These are phyloP conservation scores for Drosophila willistoni DNA, from an alignment of 1,140 invertebrate species.

Conservation along the genomic window DNA sequence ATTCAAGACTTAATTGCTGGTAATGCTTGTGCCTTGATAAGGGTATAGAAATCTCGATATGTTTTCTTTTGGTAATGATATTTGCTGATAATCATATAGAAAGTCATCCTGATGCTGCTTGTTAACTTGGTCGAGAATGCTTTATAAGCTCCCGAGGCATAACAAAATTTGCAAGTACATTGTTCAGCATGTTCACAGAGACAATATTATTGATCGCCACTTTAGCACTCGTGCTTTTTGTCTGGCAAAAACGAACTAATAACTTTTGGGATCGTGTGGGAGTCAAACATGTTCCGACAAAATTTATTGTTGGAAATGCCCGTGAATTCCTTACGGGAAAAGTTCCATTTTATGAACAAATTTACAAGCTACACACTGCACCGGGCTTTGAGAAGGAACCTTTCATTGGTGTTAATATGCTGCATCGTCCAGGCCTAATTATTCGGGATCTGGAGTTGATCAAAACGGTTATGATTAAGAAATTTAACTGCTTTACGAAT, in stretches of 20 bases:
- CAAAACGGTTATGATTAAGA: conserved; percentile 84
- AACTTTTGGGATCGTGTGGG: conserved; percentile 81
- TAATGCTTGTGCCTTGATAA: background rate
- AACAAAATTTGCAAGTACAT: background rate
- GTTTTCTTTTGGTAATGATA: background rate
- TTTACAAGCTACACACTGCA: conserved; percentile 47
- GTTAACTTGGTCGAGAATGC: background rate
- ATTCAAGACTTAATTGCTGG: background rate
- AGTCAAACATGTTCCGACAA: conserved; percentile 77
- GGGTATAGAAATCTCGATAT: background rate
- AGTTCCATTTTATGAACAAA: conserved; percentile 40
- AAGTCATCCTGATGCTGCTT: background rate
- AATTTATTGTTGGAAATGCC: conserved; percentile 74
- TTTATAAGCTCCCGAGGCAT: background rate
- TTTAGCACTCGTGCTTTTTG: conserved; percentile 45
- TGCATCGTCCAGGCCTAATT: conserved; percentile 83
- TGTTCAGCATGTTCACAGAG: conserved; percentile 43
- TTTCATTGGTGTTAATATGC: conserved; percentile 80
- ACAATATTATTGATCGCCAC: conserved; percentile 47
- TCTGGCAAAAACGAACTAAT: conserved; percentile 53
- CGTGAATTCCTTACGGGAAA: conserved; percentile 39
- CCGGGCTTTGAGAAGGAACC: conserved; percentile 59
- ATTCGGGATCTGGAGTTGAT: conserved; percentile 84
- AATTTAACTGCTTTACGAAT: conserved; percentile 81
- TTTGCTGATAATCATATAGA: background rate